These are phyloP conservation scores for Arizona elegans DNA, from an alignment of 2,113 vertebrate genomes.

Conservation along the genomic window DNA sequence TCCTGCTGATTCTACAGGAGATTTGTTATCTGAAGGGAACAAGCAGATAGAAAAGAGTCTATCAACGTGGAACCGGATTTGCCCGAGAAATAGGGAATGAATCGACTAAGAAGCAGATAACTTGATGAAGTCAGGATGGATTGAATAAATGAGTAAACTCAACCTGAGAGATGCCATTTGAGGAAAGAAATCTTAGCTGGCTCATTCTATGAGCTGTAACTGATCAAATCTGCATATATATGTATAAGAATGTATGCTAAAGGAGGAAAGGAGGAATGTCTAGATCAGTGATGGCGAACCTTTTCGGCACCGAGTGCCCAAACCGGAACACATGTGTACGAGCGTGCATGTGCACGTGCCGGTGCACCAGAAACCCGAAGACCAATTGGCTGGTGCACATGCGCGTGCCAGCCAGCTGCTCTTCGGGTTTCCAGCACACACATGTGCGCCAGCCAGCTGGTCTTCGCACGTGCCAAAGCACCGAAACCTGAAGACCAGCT, in stretches of 20 bases:
- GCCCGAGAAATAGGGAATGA: neutral
- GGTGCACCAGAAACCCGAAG: too few species aligned
- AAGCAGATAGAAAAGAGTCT: neutral
- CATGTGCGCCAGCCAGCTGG: too few species aligned
- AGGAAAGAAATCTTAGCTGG: neutral
- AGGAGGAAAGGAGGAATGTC: neutral
- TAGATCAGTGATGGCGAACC: too few species aligned
- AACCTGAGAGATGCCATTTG: neutral
- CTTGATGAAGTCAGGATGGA: neutral
- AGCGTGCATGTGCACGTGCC: too few species aligned
- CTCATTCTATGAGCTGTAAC: neutral
- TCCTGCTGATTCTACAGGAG: conserved; percentile 56
- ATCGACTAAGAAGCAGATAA: neutral
- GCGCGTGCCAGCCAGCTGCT: too few species aligned
- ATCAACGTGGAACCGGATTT: neutral
- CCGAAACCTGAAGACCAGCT: too few species aligned
- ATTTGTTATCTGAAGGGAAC: conserved; percentile 64
- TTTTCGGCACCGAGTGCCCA: too few species aligned
- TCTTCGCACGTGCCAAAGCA: too few species aligned
- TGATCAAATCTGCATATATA: neutral
- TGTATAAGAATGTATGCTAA: neutral
- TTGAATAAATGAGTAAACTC: neutral
- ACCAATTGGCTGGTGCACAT: too few species aligned
- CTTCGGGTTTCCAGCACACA: too few species aligned
- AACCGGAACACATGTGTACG: too few species aligned